Evolutionary conservation across 2,888 invertebrate genomes (phyloP), one percentile per base, ranked within the genome.

Genomic region (Chirona hameri): DNA sequence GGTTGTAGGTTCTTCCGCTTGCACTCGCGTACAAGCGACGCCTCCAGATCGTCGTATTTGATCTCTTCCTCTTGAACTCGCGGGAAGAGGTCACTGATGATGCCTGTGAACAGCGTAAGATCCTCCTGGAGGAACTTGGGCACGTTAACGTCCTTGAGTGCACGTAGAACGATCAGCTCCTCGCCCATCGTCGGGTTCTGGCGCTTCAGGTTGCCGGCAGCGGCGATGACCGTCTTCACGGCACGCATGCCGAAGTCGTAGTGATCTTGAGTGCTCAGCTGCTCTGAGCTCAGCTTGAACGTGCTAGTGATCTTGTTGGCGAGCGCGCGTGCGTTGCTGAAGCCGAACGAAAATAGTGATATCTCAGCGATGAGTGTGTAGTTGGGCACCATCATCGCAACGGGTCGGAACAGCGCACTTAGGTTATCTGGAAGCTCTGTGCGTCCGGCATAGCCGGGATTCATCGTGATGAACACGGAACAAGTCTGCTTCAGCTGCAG

Each of bases 231-330:
- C 0, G 94, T 93, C 87, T 98, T 98, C 21, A 97, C 96, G 12
- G 97, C 97, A 85, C 98, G 90, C 97, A 98, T 97, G 84, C 95
- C 97, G 88, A 97, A 98, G 90, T 98, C 97, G 88, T 98, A 98
- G 88, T 97, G 97, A 87, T 94, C 94, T 90, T 97, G 97, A 0
- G 96, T 95, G 0, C 96, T 96, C 82, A 98, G 90, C 88, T 97
- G 97, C 87, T 97, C 96, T 0, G 97, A 97, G 88, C 97, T 97
- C 83, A 98, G 89, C 88, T 96, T 94, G 89, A 98, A 97, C 0
- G 96, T 95, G 86, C 96, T 95, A n/a, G 98, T 96, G 85, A 98
- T 97, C 90, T 98, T 98, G 85, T 94, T 94, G 0, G 97, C 92
- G 83, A 98, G 90, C 0, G 83, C 84, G 81, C 52, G 46, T 3